Evolutionary conservation across 2,797 vertebrate genomes (phyloP).

Genomic region (Lepus townsendii): DNA sequence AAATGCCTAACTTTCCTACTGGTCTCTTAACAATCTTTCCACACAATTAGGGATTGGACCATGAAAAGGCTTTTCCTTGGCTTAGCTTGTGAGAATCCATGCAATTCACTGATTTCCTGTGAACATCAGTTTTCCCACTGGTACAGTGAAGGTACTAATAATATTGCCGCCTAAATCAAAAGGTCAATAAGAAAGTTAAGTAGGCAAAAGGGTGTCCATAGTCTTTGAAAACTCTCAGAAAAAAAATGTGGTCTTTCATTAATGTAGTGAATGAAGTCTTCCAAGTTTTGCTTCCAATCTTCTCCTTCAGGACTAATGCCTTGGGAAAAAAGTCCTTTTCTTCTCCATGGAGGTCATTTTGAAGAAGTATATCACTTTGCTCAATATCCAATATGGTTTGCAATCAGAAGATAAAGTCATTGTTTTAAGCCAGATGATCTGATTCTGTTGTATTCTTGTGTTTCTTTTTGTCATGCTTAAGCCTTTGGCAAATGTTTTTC

Average conservation of each 20-base stretch:
- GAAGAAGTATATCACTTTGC: constrained; percentile 29
- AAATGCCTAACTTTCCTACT: background rate
- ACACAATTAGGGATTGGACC: background rate
- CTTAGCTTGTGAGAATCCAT: background rate
- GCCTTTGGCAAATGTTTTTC: background rate
- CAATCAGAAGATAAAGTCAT: constrained; percentile 40
- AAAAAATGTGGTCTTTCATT: background rate
- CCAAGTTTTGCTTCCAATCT: constrained; percentile 31
- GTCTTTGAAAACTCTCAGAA: constrained; percentile 25
- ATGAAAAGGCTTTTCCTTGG: constrained; percentile 20
- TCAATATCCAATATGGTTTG: background rate
- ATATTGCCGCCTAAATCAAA: constrained; percentile 31
- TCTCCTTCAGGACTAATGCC: background rate
- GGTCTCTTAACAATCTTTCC: background rate
- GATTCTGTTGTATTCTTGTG: background rate
- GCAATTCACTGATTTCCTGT: background rate
- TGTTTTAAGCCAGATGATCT: constrained; percentile 5
- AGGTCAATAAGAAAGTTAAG: constrained; percentile 20
- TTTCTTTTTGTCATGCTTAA: constrained; percentile 26
- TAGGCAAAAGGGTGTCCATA: background rate
- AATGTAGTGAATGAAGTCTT: background rate
- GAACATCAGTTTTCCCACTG: background rate
- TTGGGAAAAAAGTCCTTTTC: constrained; percentile 1
- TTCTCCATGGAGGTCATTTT: background rate
- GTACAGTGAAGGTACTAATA: background rate